Base-by-base conservation (phyloP, 2,113 vertebrate species). In the Leptosomus discolor region DNA sequence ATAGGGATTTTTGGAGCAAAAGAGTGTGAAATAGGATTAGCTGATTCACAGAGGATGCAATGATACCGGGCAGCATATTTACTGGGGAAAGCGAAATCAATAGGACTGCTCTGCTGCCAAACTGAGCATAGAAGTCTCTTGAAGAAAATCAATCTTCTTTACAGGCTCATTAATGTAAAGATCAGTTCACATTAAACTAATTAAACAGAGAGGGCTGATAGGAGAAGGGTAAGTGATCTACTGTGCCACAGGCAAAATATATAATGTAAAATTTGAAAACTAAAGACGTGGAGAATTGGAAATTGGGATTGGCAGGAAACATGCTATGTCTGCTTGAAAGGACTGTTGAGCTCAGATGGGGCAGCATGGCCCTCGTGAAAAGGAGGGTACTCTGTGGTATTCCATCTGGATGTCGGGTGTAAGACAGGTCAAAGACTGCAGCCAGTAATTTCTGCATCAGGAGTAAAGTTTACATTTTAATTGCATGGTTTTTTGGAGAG, bases 11-110 rank as follows among this genome's bases (percentile, higher is more conserved):
- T 97, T 91, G 64, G 67, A 88, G 74, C 85, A 94, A 84, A 93
- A 83, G 81, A 75, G 93, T 97, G 92, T 96, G 95, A 98, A 98
- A 97, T 95, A 96, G 97, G 97, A 98, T 98, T 98, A 96, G 91
- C 61, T 88, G 84, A 91, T 96, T 97, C 85, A 95, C 88, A 91
- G 92, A 92, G 89, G 94, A 78, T 94, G 78, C 73, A 78, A 14
- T 92, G 64, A 75, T 88, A 68, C 73, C 58, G 81, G 79, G 67
- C 63, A 75, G 45, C 23, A 14, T 94, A 23, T 97, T 95, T 96
- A 92, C 91, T 70, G 51, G 37, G 75, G 77, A 88, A 92, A 85
- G 48, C 4, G 12, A 95, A 97, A 98, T 98, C 97, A 98, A 85
- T 97, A 96, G 85, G 78, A 83, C 81, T 80, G 13, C 71, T 96